Conservation (phyloP, 2,113 vertebrate species). For the Heloderma charlesbogerti region DNA sequence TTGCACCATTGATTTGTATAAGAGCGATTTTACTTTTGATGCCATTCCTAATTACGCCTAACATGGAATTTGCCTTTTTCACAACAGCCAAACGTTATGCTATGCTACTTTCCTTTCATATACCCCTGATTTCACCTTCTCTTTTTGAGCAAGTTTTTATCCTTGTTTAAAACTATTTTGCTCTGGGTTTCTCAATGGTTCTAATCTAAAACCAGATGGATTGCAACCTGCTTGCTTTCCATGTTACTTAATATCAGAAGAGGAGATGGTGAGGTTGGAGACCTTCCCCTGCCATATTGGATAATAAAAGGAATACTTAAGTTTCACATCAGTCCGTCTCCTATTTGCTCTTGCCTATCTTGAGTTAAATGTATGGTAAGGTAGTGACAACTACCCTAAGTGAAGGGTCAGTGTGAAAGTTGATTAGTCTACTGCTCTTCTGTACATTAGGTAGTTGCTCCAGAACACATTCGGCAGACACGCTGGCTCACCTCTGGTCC, state of each 20-base stretch:
- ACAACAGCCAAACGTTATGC: neutral
- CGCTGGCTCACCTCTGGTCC: neutral
- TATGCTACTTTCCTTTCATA: neutral
- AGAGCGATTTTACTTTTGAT: no score
- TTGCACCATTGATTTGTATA: no score
- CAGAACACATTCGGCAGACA: neutral
- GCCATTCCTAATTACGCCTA: no score
- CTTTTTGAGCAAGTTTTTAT: neutral
- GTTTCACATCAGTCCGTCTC: neutral
- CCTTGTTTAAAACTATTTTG: neutral
- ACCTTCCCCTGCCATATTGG: no score
- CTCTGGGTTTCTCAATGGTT: neutral
- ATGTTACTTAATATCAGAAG: neutral
- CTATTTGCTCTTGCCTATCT: neutral
- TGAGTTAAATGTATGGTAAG: neutral
- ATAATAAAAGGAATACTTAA: neutral
- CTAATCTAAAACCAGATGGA: neutral
- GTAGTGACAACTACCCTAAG: neutral
- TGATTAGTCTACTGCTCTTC: neutral
- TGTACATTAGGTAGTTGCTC: neutral
- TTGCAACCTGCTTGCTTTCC: neutral
- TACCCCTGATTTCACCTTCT: neutral
- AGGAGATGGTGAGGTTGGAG: neutral
- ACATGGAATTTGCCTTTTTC: no score
- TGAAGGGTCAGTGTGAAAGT: neutral